A percentile compares a stretch with the other conserved stretches of the same genome.
Evolutionary conservation across 2,113 vertebrate genomes (phyloP).

Genomic region (Jacana jacana): DNA sequence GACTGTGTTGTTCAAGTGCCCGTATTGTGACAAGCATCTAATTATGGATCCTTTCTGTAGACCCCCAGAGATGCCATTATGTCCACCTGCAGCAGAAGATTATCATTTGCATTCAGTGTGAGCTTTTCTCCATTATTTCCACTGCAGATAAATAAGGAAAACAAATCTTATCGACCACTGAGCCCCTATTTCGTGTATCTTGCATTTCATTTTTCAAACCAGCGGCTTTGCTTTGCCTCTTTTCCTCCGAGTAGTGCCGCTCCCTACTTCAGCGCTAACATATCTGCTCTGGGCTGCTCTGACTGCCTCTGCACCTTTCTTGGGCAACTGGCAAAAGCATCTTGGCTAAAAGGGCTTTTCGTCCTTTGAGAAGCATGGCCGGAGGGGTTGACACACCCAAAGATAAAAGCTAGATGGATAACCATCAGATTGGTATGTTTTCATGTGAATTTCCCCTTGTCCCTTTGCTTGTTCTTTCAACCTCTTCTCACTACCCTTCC

Average conservation of each 20-base stretch:
- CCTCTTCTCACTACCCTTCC: not conserved
- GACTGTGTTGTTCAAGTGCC: not conserved
- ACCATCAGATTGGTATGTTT: not conserved
- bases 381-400: not conserved
- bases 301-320: not conserved
- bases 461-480: not conserved
- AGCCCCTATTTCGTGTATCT: not conserved
- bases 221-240: not conserved
- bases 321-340: not conserved
- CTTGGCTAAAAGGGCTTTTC: not conserved
- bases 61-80: slow-evolving; percentile 24
- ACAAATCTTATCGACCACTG: not conserved
- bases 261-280: not conserved
- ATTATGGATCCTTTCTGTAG: not conserved
- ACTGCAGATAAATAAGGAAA: not conserved
- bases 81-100: not conserved
- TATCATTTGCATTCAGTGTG: slow-evolving; percentile 23
- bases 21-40: not conserved
- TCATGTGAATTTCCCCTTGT: not conserved
- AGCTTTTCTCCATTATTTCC: slow-evolving; percentile 2
- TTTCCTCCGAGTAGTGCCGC: not conserved
- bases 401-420: not conserved
- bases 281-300: not conserved
- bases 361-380: not conserved
- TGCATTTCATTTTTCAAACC: not conserved